phyloP scores from a whole-genome alignment of 2,888 invertebrate genomes.

The Tanytarsus gracilentus region DNA sequence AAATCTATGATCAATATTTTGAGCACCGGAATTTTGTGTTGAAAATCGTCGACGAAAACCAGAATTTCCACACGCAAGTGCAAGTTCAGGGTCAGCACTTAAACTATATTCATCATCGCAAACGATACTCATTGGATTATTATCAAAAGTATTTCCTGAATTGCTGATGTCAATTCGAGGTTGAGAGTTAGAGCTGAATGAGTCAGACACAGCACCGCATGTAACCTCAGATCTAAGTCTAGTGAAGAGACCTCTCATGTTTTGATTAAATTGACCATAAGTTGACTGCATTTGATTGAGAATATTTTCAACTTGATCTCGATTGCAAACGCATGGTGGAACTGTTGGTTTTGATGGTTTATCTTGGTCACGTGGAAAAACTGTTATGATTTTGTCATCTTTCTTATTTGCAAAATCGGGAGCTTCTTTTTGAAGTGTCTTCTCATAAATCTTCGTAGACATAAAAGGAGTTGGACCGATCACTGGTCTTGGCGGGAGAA shows the following conservation, averaged over 20 bases:
- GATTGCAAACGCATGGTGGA: slow-evolving; percentile 2
- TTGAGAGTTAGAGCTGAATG: background rate
- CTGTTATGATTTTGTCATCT: no score
- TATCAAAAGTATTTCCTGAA: no score
- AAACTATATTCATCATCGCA: background rate
- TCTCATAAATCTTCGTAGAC: background rate
- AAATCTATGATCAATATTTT: background rate
- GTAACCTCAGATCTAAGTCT: background rate
- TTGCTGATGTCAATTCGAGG: background rate
- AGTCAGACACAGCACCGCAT: background rate
- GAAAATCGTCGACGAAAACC: background rate
- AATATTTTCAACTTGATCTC: background rate
- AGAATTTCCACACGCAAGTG: background rate
- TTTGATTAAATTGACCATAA: background rate
- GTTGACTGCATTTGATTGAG: slow-evolving; percentile 10
- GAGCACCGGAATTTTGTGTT: background rate
- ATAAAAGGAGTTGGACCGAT: slow-evolving; percentile 5
- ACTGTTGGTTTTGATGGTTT: background rate
- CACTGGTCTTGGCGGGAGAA: no score
- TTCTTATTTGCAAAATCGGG: background rate
- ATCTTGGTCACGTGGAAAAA: background rate
- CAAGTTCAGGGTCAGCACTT: background rate
- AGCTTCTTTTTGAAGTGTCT: background rate
- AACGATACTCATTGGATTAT: background rate
- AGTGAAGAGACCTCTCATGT: background rate